Conservation (phyloP, 2,113 vertebrate species). For the Aldabrachelys gigantea region DNA sequence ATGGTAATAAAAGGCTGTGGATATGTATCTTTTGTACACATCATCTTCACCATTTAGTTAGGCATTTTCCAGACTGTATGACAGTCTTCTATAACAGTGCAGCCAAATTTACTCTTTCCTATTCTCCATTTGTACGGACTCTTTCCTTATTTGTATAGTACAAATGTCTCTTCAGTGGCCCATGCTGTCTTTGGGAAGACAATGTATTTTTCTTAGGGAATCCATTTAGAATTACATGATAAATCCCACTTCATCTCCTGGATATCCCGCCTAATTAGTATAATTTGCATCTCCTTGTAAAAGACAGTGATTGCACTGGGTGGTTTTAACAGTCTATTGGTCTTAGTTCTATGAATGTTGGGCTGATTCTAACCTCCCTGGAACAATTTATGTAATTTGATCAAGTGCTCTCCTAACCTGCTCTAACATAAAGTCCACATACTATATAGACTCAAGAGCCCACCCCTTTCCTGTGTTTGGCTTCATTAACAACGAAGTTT, state of each 20-base stretch:
- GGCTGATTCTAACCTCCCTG: slow-evolving; percentile 50
- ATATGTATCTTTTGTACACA: not conserved
- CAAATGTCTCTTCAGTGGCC: not conserved
- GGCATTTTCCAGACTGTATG: not conserved
- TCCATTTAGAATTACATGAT: slow-evolving; percentile 17
- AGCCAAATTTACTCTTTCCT: not conserved
- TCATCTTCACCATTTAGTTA: not conserved
- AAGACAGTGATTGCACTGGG: slow-evolving; percentile 49
- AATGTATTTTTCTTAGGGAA: not conserved
- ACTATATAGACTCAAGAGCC: slow-evolving; percentile 47
- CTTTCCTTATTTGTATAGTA: not conserved
- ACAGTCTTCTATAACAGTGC: not conserved
- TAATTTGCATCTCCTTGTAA: slow-evolving; percentile 47
- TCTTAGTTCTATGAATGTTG: slow-evolving; percentile 55
- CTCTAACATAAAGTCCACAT: slow-evolving; percentile 39
- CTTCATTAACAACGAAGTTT: slow-evolving; percentile 50
- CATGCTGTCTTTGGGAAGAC: not conserved
- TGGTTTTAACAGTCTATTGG: slow-evolving; percentile 40
- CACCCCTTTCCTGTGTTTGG: slow-evolving; percentile 8
- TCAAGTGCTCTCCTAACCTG: slow-evolving; percentile 37
- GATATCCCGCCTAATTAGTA: slow-evolving; percentile 32
- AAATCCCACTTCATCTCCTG: slow-evolving; percentile 32
- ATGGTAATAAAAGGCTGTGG: not conserved
- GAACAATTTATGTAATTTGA: slow-evolving; percentile 51
- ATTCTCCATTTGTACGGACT: not conserved